Base-by-base conservation (phyloP, 2,888 invertebrate genomes). In the Periphyllus acericola region DNA sequence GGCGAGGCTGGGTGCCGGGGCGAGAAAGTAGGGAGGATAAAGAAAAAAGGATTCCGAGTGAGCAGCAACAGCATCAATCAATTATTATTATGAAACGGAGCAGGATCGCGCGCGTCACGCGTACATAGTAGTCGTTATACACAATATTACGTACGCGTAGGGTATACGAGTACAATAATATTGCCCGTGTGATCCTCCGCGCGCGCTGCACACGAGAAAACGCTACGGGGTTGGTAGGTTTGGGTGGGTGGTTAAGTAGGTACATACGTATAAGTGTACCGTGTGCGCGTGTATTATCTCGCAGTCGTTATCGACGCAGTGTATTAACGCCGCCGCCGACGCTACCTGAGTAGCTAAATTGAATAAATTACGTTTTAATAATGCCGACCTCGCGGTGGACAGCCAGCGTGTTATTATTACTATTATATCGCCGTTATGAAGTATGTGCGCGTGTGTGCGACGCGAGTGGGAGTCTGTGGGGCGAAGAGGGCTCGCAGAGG, bases 301-400 rank as follows among this genome's bases (percentile, higher is more conserved):
- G 40, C 66, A 8, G 66, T 80, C 34, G n/a, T 40, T 66, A 32
- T 66, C 21, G 46, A 8, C 34, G 4, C 32, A 19, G 34, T 14
- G 72, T 34, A 72, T 72, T 34, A 34, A 32, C 72, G 68, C 29
- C 46, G 68, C 17, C 17, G 66, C 21, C 25, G 40, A 25, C 52
- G 71, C 82, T 82, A 82, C 82, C 46, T 83, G 75, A 84, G 76
- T 84, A 84, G 84, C 76, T 32, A 83, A 84, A 84, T 84, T 76
- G 84, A 84, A 84, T 84, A 84, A 76, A 84, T 84, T 84, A 84
- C 40, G 71, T 82, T 82, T 72, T 34, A 25, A 68, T 82, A 46
- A 82, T 21, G 75, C 1, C 1, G 25, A 40, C 2, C 8, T 46
- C 66, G 66, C n/a, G 66, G 60, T 60, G 60, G 60, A n/a, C 66